Conservation (phyloP, 2,113 vertebrate genomes). For the Leuciscus idus region DNA sequence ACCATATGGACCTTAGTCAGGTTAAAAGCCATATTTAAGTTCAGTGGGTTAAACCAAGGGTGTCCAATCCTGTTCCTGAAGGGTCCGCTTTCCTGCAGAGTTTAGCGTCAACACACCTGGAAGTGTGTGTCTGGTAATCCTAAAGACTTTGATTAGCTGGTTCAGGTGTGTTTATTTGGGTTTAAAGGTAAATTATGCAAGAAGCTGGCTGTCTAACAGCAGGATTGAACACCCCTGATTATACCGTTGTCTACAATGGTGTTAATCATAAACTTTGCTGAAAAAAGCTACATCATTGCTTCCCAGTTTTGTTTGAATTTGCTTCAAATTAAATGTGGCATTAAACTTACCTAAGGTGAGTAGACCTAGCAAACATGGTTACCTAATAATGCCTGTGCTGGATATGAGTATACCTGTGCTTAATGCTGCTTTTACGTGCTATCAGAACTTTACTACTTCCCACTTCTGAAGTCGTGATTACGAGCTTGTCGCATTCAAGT, state of each 20-base stretch:
- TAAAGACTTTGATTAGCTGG: neutral
- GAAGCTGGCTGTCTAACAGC: neutral
- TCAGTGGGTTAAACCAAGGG: no score
- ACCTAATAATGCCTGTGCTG: neutral
- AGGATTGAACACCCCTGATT: no score
- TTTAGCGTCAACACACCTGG: neutral
- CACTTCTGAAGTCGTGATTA: no score
- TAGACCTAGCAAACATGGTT: neutral
- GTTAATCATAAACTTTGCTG: no score
- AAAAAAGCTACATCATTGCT: neutral
- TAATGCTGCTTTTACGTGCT: no score
- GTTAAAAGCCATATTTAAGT: no score
- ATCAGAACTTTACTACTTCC: no score
- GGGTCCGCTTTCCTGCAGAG: neutral
- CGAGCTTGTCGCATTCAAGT: no score
- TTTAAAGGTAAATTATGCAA: neutral
- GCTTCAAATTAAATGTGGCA: neutral
- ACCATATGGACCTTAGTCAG: neutral
- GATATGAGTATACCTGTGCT: neutral
- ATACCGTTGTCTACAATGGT: no score
- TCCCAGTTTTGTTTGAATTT: neutral
- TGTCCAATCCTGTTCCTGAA: neutral
- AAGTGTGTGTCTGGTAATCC: neutral
- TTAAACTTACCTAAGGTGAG: neutral
- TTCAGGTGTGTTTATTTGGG: neutral